Evolutionary conservation across 1,140 invertebrate species (phyloP), one percentile per base, ranked within the genome.

Genomic region (Proctacanthus coquilletti): DNA sequence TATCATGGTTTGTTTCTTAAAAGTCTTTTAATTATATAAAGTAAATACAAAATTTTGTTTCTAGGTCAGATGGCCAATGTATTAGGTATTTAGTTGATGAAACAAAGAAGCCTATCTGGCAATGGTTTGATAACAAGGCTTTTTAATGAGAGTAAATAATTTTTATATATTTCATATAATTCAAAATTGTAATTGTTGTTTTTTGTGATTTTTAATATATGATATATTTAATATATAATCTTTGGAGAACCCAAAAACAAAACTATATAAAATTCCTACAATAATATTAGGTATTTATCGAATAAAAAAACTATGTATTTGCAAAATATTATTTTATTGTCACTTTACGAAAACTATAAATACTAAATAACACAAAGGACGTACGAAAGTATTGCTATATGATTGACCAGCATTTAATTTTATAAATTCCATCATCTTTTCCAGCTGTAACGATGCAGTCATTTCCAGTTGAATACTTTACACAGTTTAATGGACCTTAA

Each of bases 401-500:
- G 14, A 4, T 5, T 17, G 11, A 5, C 34, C 34, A 35, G 11
- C 18, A 35, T 20, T 35, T 35, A 4, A 35, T 35, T 21, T 20
- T 20, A 15, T 35, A 35, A 3, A 21, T 21, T 14, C 21, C 21
- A 5, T 10, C 11, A 21, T 35, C 34, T 35, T 21, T 35, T 3
- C 34, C 34, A 19, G 17, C 34, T 20, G 34, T 35, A 2, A 35
- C 11, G 11, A 35, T 15, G 21, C 10, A 15, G 10, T 35, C 11
- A 20, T 35, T 19, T 5, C 10, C 6, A 21, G 20, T 15, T 3
- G 3, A 4, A 11, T 35, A 19, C 8, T 13, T 18, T 10, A 35
- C 17, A 21, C 17, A 35, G 17, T 18, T 5, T n/a, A 35, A 11
- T 19, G 34, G 34, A 21, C 34, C 34, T 35, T 8, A 17, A 34